Evolutionary conservation across 2,888 invertebrate genomes (phyloP), one percentile per base, ranked within the genome.

Genomic region (Sphaerophoria taeniata): DNA sequence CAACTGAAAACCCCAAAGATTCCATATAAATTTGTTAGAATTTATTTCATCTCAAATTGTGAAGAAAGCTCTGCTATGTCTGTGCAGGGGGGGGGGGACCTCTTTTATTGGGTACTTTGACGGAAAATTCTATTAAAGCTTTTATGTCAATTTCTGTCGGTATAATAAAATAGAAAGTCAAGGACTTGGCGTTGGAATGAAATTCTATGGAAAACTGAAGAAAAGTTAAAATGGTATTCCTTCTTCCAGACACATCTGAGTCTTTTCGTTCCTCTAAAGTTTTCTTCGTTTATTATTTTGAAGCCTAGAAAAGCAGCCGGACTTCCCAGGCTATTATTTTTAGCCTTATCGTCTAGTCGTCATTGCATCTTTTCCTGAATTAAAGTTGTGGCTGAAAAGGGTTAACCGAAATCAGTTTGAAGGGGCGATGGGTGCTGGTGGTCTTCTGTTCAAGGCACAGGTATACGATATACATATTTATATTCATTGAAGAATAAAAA

Each of bases 1-100:
- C 7, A 11, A 6, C 39, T 24, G 39, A 39, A 39, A 39, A 60
- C 36, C 24, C 39, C 34, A 24, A 60, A 60, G 39, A 60, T 60
- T 39, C 39, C 24, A 60, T 60, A 60, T 43, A 60, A 60, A 60
- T 60, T 60, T 60, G 60, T 60, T 39, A 60, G 39, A 60, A 39
- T 39, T 39, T 60, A 60, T 60, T 16, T 60, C 60, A 43, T 60
- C 24, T 60, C 24, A 60, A 6, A 60, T 24, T 60, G 24, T 60
- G 24, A 12, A 43, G 36, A 24, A 11, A 39, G 16, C 7, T 24
- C 58, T 47, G 2, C 4, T 3, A 14, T 5, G 6, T 6, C 6
- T 43, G 0, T 24, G n/a, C n/a, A 6, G 3, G 16, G 16, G 39
- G 4, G 2, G 16, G 14, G 39, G 39, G 39, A 36, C 39, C 14